phyloP scores from a whole-genome alignment of 2,888 invertebrate genomes.

The Metalampra italica region DNA sequence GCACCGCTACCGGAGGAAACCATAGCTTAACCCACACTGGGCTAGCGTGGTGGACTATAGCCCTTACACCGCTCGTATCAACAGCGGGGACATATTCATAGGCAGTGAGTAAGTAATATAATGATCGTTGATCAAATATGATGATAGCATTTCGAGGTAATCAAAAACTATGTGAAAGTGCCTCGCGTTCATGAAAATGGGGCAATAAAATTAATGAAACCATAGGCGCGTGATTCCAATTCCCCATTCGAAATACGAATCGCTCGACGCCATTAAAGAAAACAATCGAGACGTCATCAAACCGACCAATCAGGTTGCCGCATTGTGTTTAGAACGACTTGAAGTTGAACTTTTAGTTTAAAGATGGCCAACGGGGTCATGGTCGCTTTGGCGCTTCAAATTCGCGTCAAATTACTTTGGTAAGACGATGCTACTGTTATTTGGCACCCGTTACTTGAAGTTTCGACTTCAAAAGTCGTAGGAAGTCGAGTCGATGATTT shows the following conservation, averaged over 20 bases:
- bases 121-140: too few species aligned
- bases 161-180: background rate
- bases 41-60: too few species aligned
- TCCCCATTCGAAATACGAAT: conserved; percentile 7
- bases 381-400: conserved; percentile 19
- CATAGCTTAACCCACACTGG: too few species aligned
- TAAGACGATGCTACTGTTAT: conserved; percentile 21
- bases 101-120: too few species aligned
- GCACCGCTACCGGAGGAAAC: too few species aligned
- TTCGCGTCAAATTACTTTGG: conserved; percentile 15
- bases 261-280: conserved; percentile 16
- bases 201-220: conserved; percentile 9
- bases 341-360: conserved; percentile 14
- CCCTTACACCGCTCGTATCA: too few species aligned
- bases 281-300: conserved; percentile 23
- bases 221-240: conserved; percentile 2
- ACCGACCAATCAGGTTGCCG: conserved; percentile 17
- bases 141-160: background rate
- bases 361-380: conserved; percentile 14
- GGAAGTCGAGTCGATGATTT: conserved; percentile 18
- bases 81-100: too few species aligned
- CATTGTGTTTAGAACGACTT: conserved; percentile 22
- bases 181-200: background rate
- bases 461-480: background rate
- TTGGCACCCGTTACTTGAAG: conserved; percentile 8